phyloP scores from a whole-genome alignment of 2,797 vertebrate genomes.

The Lemur catta region DNA sequence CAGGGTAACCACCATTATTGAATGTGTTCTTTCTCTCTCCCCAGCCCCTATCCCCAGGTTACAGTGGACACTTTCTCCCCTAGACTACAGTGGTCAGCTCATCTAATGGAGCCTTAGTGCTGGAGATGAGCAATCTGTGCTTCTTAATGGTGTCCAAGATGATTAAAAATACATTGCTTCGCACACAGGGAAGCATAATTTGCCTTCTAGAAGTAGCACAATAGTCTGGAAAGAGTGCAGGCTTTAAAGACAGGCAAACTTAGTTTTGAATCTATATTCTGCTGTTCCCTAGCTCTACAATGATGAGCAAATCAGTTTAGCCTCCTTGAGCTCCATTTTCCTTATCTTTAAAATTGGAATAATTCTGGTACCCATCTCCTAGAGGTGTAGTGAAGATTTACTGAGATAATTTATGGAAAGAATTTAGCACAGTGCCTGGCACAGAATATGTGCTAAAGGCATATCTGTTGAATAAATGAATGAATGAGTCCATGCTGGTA shows the following conservation, averaged over 20 bases:
- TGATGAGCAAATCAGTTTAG: conserved; percentile 9
- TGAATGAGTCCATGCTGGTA: not conserved
- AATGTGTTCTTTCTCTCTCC: not conserved
- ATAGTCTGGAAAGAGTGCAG: not conserved
- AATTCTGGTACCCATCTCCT: not conserved
- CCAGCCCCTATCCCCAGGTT: not conserved
- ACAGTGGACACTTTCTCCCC: not conserved
- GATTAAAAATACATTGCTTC: conserved; percentile 32
- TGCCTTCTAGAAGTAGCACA: not conserved
- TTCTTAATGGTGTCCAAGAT: not conserved
- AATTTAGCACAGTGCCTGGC: conserved; percentile 15
- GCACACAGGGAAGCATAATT: not conserved
- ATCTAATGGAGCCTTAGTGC: not conserved
- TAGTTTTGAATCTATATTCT: conserved; percentile 37
- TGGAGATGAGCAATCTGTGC: not conserved
- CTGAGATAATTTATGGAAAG: conserved; percentile 18
- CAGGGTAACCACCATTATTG: not conserved
- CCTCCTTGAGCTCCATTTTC: not conserved
- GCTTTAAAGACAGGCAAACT: conserved; percentile 18
- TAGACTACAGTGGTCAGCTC: not conserved
- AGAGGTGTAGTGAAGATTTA: conserved; percentile 24
- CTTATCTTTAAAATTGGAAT: not conserved
- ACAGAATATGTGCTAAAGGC: not conserved
- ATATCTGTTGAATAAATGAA: not conserved
- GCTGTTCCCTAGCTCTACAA: not conserved